phyloP scores from a whole-genome alignment of 1,140 invertebrate genomes.

The Drosophila kanapiae region DNA sequence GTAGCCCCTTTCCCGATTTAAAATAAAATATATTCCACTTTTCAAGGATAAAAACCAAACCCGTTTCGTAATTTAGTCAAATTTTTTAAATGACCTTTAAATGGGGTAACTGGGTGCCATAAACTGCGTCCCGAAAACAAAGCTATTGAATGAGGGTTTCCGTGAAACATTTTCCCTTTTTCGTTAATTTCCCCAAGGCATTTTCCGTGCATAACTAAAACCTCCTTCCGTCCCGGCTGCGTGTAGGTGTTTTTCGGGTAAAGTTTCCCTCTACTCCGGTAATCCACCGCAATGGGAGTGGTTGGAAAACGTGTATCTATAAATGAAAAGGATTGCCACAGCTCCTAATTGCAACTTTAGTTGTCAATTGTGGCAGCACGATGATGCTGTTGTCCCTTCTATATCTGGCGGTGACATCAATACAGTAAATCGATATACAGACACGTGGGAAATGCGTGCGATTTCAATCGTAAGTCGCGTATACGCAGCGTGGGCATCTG shows the following conservation, averaged over 20 bases:
- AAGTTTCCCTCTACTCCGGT: constrained; percentile 25
- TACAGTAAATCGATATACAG: constrained; percentile 27
- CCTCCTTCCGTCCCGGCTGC: constrained; percentile 42
- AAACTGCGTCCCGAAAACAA: constrained; percentile 40
- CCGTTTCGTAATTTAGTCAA: not conserved
- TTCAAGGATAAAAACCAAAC: not conserved
- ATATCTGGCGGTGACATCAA: constrained; percentile 32
- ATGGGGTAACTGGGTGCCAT: constrained; percentile 38
- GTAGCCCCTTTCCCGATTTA: not conserved
- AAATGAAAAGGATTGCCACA: constrained; percentile 13
- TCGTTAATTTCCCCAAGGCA: constrained; percentile 75
- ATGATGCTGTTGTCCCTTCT: not conserved
- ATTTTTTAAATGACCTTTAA: constrained; percentile 13
- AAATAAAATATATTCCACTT: not conserved
- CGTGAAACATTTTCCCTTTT: constrained; percentile 65
- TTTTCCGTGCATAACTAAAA: constrained; percentile 71
- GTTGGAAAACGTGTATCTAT: not conserved
- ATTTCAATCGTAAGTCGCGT: constrained; percentile 45
- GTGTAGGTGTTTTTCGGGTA: constrained; percentile 41
- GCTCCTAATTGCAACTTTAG: constrained; percentile 49
- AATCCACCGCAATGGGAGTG: constrained; percentile 16
- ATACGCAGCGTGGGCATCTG: constrained; percentile 48
- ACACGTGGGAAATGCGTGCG: constrained; percentile 10
- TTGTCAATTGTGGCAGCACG: constrained; percentile 32
- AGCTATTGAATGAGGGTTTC: constrained; percentile 52